These are phyloP conservation scores for Dexiosoma caninum DNA, from an alignment of 2,888 invertebrate genomes.

Conservation along the genomic window DNA sequence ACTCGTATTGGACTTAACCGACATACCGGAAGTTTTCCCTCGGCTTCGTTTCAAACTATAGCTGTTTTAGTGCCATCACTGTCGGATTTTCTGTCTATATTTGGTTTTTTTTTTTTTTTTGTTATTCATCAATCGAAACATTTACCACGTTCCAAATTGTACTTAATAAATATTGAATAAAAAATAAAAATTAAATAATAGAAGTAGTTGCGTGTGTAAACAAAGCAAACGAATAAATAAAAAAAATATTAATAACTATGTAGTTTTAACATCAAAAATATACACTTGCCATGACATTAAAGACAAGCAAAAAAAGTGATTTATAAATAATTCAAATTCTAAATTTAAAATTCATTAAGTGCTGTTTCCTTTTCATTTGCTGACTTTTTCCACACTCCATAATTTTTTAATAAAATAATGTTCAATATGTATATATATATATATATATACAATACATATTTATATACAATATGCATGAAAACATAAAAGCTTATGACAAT, in stretches of 20 bases:
- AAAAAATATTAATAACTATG: not conserved
- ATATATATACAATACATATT: not conserved
- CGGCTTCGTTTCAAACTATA: no score
- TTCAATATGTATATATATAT: not conserved
- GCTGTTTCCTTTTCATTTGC: not conserved
- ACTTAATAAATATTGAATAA: not conserved
- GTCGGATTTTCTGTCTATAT: no score
- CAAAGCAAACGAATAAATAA: not conserved
- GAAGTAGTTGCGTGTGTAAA: not conserved
- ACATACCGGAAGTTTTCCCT: no score
- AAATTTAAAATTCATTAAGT: not conserved
- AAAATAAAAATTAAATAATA: not conserved
- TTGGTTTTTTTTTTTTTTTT: no score
- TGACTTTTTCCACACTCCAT: not conserved
- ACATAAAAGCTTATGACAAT: no score
- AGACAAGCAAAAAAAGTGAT: not conserved
- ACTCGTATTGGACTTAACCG: no score
- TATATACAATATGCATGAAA: no score
- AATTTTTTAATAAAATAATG: not conserved
- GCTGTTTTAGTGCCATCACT: no score
- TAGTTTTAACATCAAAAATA: not conserved
- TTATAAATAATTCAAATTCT: not conserved
- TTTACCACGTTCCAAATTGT: constrained; percentile 19
- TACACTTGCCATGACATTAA: not conserved
- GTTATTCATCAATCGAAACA: no score